A percentile compares a stretch with the other conserved stretches of the same genome.
phyloP scores from a whole-genome alignment of 1,140 invertebrate species.

The Euglossa dilemma region DNA sequence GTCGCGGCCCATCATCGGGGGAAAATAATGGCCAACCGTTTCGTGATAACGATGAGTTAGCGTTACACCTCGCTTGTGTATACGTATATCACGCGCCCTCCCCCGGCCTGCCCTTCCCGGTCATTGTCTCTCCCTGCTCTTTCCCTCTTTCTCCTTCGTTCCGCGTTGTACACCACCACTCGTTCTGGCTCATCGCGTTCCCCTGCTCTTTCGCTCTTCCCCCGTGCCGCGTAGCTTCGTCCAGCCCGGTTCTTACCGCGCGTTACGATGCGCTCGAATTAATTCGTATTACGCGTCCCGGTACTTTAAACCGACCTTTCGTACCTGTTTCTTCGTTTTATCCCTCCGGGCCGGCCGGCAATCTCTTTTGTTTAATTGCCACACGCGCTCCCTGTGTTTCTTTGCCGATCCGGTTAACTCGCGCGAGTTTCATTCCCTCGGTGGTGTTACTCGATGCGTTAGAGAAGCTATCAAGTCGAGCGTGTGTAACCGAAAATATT shows the following conservation, averaged over 20 bases:
- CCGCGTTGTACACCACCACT: not conserved
- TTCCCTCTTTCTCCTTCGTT: not conserved
- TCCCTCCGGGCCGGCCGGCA: too few species aligned
- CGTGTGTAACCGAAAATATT: too few species aligned
- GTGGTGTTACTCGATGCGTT: too few species aligned
- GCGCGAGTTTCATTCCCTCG: too few species aligned
- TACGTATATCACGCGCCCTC: slow-evolving; percentile 43
- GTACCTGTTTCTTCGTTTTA: not conserved
- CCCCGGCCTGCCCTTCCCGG: not conserved
- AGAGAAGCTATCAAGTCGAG: too few species aligned
- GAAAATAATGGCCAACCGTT: slow-evolving; percentile 77
- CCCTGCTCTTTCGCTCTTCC: not conserved
- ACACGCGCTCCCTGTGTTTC: too few species aligned
- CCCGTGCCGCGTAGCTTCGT: not conserved
- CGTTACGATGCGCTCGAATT: not conserved
- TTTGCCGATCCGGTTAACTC: too few species aligned
- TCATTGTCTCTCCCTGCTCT: not conserved
- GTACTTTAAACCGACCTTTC: not conserved
- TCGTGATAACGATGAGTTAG: slow-evolving; percentile 81
- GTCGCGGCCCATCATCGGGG: slow-evolving; percentile 69
- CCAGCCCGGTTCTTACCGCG: not conserved
- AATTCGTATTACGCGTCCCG: not conserved
- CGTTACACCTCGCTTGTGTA: slow-evolving; percentile 67
- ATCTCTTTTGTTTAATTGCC: too few species aligned
- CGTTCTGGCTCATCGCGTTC: not conserved